Conservation (phyloP, 2,797 vertebrate genomes). For the Mormyrus proboscirostris region DNA sequence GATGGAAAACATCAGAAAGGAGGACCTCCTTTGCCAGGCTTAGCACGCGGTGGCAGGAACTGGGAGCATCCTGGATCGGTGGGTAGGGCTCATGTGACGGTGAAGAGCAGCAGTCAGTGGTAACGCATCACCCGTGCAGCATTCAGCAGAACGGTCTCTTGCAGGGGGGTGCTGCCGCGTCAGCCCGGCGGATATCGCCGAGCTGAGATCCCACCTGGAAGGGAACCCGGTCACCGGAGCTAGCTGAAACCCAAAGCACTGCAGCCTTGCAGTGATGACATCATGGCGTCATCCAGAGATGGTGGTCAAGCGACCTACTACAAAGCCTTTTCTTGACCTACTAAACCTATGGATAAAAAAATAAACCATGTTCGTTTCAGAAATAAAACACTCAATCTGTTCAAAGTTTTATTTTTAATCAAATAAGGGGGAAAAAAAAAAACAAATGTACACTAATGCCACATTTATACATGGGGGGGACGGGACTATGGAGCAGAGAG, state of each 20-base stretch:
- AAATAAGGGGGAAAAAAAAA: conserved; percentile 40
- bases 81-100: neutral
- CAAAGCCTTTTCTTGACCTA: neutral
- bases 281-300: neutral
- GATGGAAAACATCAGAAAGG: conserved; percentile 48
- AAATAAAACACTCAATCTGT: conserved; percentile 24
- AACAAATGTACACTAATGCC: conserved; percentile 31
- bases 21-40: conserved; percentile 39
- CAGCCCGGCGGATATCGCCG: conserved; percentile 52
- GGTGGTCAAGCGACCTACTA: neutral
- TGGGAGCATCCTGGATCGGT: conserved; percentile 70
- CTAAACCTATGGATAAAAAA: neutral
- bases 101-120: neutral
- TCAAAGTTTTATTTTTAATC: conserved; percentile 59
- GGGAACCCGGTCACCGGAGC: neutral
- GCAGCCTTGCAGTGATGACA: neutral
- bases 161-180: conserved; percentile 71
- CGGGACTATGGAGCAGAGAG: conserved; percentile 26
- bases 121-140: neutral
- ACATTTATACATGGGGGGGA: conserved; percentile 31
- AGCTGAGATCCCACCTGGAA: conserved; percentile 45
- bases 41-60: conserved; percentile 55
- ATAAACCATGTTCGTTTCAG: neutral
- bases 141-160: conserved; percentile 3
- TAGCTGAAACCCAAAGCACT: neutral